These are phyloP conservation scores for Aldabrachelys gigantea DNA, from an alignment of 2,113 vertebrate genomes.

Conservation along the genomic window DNA sequence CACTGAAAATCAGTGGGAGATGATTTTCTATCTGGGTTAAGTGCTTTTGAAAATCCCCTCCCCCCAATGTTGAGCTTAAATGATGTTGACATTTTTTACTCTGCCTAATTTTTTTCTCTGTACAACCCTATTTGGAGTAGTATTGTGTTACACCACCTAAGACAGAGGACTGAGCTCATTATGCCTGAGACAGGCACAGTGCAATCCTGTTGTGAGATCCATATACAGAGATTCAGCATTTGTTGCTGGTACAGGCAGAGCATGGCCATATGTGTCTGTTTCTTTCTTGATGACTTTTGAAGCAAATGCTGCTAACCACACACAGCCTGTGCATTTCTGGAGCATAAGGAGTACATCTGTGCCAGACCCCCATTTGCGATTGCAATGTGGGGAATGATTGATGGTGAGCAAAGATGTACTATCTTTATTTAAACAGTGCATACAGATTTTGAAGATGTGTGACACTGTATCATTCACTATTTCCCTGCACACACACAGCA, in stretches of 20 bases:
- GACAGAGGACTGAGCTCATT: background rate
- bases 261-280: background rate
- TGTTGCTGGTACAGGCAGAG: background rate
- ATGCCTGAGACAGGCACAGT: background rate
- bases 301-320: background rate
- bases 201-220: background rate
- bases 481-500: background rate
- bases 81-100: too few relatives aligned
- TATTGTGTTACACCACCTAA: background rate
- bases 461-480: background rate
- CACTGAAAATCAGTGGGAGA: too few relatives aligned
- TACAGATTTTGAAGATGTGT: accelerated
- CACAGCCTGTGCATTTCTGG: background rate
- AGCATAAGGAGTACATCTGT: background rate
- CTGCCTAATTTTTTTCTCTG: background rate
- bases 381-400: background rate
- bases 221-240: background rate
- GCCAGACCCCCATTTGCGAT: background rate
- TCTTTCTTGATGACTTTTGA: background rate
- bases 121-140: background rate
- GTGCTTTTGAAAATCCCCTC: too few relatives aligned
- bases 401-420: background rate
- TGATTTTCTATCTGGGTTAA: too few relatives aligned
- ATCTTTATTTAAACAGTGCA: background rate
- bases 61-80: too few relatives aligned